A percentile compares a stretch with the other conserved stretches of the same genome.
Conservation (phyloP, 1,140 invertebrate genomes). For the Chymomyza costata region DNA sequence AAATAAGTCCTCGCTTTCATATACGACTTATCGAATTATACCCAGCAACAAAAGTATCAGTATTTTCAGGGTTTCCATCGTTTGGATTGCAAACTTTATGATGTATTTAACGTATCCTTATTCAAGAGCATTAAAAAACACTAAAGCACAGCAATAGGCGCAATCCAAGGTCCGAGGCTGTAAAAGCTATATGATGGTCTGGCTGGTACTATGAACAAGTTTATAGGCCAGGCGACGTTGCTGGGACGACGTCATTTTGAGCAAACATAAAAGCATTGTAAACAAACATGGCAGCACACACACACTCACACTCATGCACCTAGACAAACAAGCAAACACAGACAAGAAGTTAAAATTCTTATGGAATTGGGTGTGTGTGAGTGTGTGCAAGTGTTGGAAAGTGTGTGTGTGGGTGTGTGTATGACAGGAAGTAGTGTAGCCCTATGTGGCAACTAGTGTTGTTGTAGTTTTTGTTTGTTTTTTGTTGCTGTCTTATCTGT, state of each 20-base stretch:
- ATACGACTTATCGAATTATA: too few species aligned
- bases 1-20: too few species aligned
- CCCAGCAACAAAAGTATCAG: too few species aligned
- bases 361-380: conserved; percentile 2
- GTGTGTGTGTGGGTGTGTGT: conserved; percentile 14
- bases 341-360: conserved; percentile 52
- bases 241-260: conserved; percentile 48
- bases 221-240: too few species aligned
- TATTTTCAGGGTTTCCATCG: too few species aligned
- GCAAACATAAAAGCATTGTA: conserved; percentile 71
- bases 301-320: neutral
- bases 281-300: conserved; percentile 55
- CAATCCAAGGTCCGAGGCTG: too few species aligned
- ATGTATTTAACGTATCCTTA: too few species aligned
- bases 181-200: too few species aligned
- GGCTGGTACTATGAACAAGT: too few species aligned
- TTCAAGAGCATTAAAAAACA: too few species aligned
- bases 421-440: conserved; percentile 33
- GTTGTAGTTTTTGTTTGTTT: conserved; percentile 2
- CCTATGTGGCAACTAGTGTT: conserved; percentile 24
- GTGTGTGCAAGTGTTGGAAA: neutral
- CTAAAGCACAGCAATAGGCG: too few species aligned
- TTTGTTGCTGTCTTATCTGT: conserved; percentile 35
- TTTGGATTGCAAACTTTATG: too few species aligned
- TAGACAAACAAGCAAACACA: conserved; percentile 11